Evolutionary conservation across 2,797 vertebrate genomes (phyloP).

Genomic region (Sebastes trivittatus): DNA sequence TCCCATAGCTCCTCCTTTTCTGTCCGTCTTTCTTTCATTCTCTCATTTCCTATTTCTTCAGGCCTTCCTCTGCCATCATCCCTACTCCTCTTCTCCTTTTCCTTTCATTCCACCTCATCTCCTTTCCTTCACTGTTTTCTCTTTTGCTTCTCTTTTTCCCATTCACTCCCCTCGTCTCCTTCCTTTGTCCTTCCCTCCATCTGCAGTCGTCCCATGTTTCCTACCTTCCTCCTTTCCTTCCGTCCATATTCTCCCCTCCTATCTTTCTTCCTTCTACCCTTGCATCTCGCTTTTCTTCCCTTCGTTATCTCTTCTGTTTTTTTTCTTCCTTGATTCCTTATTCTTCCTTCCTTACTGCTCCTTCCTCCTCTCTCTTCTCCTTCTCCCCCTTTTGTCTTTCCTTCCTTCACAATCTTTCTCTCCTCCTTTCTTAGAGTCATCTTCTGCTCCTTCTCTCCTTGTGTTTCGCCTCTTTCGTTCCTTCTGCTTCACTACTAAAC

Average conservation of each 20-base stretch:
- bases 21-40: too few species aligned
- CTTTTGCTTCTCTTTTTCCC: not conserved
- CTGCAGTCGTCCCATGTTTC: not conserved
- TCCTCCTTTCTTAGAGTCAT: not conserved
- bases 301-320: not conserved
- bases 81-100: accelerated
- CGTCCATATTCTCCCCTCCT: not conserved
- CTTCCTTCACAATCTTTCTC: too few species aligned
- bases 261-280: not conserved
- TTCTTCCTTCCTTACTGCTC: not conserved
- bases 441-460: not conserved
- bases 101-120: too few species aligned
- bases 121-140: not conserved
- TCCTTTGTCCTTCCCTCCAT: not conserved
- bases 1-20: too few species aligned
- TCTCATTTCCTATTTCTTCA: not conserved
- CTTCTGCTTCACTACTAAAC: too few species aligned
- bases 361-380: not conserved
- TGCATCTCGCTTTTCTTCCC: not conserved
- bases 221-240: not conserved
- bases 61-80: too few species aligned
- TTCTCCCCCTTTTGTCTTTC: not conserved
- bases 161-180: too few species aligned
- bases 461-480: too few species aligned
- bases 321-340: not conserved